Evolutionary conservation across 2,113 vertebrate genomes (phyloP), one percentile per base, ranked within the genome.

Genomic region (Orientallactaga bullata): DNA sequence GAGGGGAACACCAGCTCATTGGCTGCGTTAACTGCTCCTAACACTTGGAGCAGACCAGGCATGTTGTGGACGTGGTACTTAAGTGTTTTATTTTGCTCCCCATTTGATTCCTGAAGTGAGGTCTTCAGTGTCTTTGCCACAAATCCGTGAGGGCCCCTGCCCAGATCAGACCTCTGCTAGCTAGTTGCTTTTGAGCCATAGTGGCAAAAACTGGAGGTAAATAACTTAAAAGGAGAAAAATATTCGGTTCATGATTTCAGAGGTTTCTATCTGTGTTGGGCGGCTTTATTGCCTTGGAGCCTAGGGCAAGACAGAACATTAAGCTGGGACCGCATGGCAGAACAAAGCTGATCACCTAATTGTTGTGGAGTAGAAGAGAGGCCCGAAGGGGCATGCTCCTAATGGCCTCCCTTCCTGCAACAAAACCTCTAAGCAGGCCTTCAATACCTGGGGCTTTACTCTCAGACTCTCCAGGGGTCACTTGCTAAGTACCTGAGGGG

Each of bases 21-120:
- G 51, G 28, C 76, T 69, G 8, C 32, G 13, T 88, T 85, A 68
- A 18, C 89, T 42, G 24, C 61, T 79, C 66, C 60, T 28, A 79
- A 81, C 61, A 80, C 21, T 72, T 82, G 61, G 39, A 85, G 69
- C 71, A 63, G 42, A 42, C 23, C 6, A n/a, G 66, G 79, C 13
- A 42, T 15, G 24, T 55, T 55, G 42, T 83, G 35, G 23, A 90
- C 21, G 4, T 30, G 42, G 74, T 69, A 74, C 81, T 88, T 77
- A 89, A 94, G 58, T 82, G 16, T 23, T 42, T 74, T 24, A n/a
- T 74, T 93, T 66, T 79, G 51, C 80, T 88, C 58, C 71, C 61
- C 66, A 72, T 63, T 39, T 39, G 35, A 65, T 47, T 37, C 69
- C 58, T 88, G 35, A 32, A 92, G 60, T 88, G 32, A 93, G 65